A percentile compares a stretch with the other conserved stretches of the same genome.
Conservation (phyloP, 2,113 vertebrate species). For the Oreotragus oreotragus region DNA sequence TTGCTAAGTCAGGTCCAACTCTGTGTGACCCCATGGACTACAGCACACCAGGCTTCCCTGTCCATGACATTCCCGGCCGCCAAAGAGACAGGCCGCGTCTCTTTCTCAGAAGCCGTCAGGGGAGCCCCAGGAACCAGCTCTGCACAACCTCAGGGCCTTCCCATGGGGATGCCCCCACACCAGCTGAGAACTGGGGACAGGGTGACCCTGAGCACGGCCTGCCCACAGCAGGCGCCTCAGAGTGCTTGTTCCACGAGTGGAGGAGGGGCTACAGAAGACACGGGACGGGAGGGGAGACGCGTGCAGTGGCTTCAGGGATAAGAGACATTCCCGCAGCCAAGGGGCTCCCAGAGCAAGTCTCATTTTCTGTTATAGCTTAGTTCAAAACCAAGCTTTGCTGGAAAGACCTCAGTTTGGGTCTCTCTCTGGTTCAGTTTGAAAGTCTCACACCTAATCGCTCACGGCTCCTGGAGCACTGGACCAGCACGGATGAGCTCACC, state of each 20-base stretch:
- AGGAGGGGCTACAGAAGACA: not conserved
- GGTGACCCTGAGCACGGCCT: not conserved
- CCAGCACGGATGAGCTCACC: not conserved
- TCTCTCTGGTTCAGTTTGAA: slow-evolving; percentile 6
- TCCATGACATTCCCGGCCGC: not conserved
- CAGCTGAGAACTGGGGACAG: not conserved
- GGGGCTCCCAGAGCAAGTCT: not conserved
- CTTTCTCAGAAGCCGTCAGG: not conserved
- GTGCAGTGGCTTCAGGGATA: not conserved
- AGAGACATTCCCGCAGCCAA: not conserved
- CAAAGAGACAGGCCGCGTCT: not conserved
- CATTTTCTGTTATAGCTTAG: not conserved
- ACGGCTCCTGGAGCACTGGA: not conserved
- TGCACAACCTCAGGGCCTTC: not conserved
- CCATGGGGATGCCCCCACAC: not conserved
- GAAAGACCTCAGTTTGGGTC: not conserved
- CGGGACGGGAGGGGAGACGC: not conserved
- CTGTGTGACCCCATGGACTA: not conserved
- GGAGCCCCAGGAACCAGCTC: not conserved
- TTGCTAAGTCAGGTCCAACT: not conserved
- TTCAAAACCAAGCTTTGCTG: slow-evolving; percentile 5
- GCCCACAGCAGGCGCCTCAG: not conserved
- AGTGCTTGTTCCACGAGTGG: not conserved
- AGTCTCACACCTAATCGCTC: not conserved
- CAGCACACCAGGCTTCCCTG: not conserved